A percentile compares a stretch with the other conserved stretches of the same genome.
phyloP scores from a whole-genome alignment of 1,140 invertebrate genomes.

The Apocrypta bakeri region DNA sequence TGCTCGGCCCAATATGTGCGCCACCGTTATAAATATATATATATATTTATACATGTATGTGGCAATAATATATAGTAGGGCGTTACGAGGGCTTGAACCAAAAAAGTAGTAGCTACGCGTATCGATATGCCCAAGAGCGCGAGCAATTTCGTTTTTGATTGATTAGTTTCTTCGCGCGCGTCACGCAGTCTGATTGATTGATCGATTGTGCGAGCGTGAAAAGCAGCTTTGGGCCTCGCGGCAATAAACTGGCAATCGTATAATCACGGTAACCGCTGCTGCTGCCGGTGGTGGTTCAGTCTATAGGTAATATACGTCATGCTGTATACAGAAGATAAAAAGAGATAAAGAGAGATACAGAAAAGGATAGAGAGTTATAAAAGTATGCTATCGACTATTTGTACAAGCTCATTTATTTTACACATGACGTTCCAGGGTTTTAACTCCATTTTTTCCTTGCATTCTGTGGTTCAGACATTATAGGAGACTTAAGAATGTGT shows the following conservation, averaged over 20 bases:
- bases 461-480: background rate
- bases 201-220: constrained; percentile 38
- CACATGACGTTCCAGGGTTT: background rate
- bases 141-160: constrained; percentile 46
- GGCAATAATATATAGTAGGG: too few species aligned
- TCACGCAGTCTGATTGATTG: constrained; percentile 31
- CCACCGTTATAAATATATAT: too few species aligned
- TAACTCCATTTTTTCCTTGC: background rate
- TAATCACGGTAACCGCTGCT: constrained; percentile 18
- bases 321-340: too few species aligned
- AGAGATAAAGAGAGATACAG: background rate
- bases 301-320: background rate
- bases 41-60: background rate
- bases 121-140: constrained; percentile 5
- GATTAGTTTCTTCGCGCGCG: constrained; percentile 42
- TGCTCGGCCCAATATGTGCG: constrained; percentile 3
- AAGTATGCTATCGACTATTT: background rate
- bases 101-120: constrained; percentile 21
- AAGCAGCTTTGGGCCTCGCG: constrained; percentile 9
- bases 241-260: constrained; percentile 45
- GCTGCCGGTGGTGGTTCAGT: background rate
- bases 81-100: background rate
- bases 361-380: background rate
- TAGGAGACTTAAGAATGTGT: background rate
- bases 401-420: constrained; percentile 3